Evolutionary conservation across 2,797 vertebrate genomes (phyloP).

Genomic region (Syngnathus rostellatus): DNA sequence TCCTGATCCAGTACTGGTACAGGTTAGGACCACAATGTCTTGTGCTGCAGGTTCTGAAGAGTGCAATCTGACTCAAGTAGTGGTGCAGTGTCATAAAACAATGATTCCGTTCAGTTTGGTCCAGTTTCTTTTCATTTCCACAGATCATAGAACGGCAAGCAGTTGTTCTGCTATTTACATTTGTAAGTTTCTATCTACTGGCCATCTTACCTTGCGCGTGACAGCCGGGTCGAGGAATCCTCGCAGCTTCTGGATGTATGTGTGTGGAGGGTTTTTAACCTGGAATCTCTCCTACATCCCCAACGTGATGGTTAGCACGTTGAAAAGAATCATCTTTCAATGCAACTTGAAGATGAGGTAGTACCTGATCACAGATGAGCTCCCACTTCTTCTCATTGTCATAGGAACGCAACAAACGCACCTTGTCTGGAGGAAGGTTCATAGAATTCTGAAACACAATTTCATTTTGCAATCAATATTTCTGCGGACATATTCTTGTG

Average conservation of each 20-base stretch:
- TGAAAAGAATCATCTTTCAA: neutral
- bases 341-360: conserved; percentile 4
- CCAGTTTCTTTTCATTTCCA: no score
- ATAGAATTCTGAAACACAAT: conserved; percentile 81
- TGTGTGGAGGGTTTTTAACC: conserved; percentile 96
- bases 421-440: conserved; percentile 96
- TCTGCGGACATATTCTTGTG: neutral
- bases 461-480: neutral
- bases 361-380: conserved; percentile 95
- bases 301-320: neutral
- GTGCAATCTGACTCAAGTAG: no score
- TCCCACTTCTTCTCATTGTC: conserved; percentile 99
- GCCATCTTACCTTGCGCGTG: conserved; percentile 84
- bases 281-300: conserved; percentile 85
- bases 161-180: neutral
- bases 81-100: no score
- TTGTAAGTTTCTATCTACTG: neutral
- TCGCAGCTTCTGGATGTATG: conserved; percentile 91
- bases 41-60: no score
- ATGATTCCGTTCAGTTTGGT: no score
- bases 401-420: conserved; percentile 89
- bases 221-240: conserved; percentile 93
- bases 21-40: no score
- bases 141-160: neutral
- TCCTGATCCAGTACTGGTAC: no score